Percentiles rank a stretch among this genome's conserved stretches.
These are phyloP conservation scores for Oreotragus oreotragus DNA, from an alignment of 2,113 vertebrate species.

Conservation along the genomic window DNA sequence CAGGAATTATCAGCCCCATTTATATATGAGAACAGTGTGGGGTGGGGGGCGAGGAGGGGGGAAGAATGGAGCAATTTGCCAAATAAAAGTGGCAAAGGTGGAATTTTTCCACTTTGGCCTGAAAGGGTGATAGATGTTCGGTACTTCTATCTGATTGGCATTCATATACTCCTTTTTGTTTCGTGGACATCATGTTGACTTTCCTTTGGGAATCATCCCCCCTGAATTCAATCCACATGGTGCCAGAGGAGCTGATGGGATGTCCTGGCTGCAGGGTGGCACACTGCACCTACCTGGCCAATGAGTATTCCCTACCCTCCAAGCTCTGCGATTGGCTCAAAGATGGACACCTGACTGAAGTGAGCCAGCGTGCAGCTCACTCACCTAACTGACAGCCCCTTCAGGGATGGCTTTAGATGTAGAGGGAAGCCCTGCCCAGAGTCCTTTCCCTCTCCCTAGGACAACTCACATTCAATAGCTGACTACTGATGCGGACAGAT, in stretches of 20 bases:
- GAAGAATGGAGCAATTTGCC: not conserved
- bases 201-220: not conserved
- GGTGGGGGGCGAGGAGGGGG: accelerated
- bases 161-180: not conserved
- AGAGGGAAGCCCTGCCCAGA: not conserved
- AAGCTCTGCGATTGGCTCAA: not conserved
- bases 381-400: not conserved
- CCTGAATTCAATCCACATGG: not conserved
- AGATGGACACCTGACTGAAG: not conserved
- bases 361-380: not conserved
- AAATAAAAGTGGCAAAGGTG: not conserved
- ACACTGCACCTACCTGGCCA: not conserved
- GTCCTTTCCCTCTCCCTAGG: not conserved
- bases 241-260: not conserved
- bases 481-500: not conserved
- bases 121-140: not conserved
- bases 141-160: not conserved
- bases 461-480: not conserved
- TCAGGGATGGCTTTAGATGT: not conserved
- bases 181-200: not conserved
- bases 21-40: not conserved
- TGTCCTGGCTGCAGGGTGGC: not conserved
- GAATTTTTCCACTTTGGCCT: not conserved
- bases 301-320: not conserved
- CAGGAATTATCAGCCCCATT: not conserved